Conservation (phyloP, 1,140 invertebrate genomes). For the Drosophila murphyi region DNA sequence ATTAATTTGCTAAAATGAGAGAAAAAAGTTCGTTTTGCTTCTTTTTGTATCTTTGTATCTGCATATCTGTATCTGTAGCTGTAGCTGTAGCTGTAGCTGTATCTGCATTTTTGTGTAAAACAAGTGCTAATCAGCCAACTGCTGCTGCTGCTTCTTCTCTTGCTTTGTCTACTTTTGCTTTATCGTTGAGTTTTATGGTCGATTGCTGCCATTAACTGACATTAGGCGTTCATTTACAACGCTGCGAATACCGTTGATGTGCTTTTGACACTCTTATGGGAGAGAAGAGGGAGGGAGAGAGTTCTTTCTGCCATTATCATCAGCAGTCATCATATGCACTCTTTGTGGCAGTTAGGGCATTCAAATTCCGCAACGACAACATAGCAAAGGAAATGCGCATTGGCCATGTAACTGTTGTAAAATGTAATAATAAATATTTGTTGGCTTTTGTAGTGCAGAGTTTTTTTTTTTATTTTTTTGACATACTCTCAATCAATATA, state of each 20-base stretch:
- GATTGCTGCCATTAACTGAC: conserved; percentile 19
- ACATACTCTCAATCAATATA: no score
- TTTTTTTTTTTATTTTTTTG: conserved; percentile 8
- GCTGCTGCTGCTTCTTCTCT: neutral
- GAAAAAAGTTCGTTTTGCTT: conserved; percentile 6
- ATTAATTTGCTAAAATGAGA: conserved; percentile 19
- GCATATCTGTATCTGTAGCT: no score
- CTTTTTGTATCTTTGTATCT: no score
- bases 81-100: neutral
- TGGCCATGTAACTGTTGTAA: conserved; percentile 45
- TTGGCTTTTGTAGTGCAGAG: conserved; percentile 61
- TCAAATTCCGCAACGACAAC: conserved; percentile 26
- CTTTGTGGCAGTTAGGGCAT: conserved; percentile 23
- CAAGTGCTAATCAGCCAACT: conserved; percentile 2
- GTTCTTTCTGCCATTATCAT: conserved; percentile 35
- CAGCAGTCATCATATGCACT: conserved; percentile 1
- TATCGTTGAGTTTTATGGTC: conserved; percentile 16
- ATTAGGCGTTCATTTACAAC: conserved; percentile 33
- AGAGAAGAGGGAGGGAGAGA: no score
- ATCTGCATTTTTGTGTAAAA: neutral
- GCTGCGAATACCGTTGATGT: conserved; percentile 29
- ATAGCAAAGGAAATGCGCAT: conserved; percentile 52
- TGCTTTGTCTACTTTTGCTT: neutral
- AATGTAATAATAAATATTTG: conserved; percentile 82
- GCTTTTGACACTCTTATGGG: neutral